Evolutionary conservation across 2,888 invertebrate genomes (phyloP), one percentile per base, ranked within the genome.

Genomic region (Pyrocoelia pectoralis): DNA sequence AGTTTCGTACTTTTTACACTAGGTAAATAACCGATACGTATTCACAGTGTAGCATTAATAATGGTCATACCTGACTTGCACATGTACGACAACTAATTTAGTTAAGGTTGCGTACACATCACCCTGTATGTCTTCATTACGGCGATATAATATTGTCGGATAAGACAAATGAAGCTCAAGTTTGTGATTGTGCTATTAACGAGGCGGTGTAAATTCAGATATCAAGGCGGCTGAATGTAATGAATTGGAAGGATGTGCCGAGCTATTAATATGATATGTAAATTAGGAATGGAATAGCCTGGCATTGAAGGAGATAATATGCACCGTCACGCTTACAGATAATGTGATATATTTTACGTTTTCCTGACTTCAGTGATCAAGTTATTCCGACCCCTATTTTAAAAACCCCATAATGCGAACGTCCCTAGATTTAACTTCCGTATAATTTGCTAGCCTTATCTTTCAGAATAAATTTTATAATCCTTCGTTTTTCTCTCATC

Each of bases 231-330:
- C 51, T 52, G 29, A 33, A 41, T 29, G 58, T 58, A 58, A 58
- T 58, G 58, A 58, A 58, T 58, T 58, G 58, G 58, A 58, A 58
- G 58, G 58, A 58, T 58, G 58, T 58, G 58, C 58, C 58, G 52
- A 58, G 58, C 58, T 58, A 58, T 58, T 58, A 58, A 58, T 58
- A 58, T 58, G 58, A 58, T 58, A 58, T 58, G 58, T 58, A 58
- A 58, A 58, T 58, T 58, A 58, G 58, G 29, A 58, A 52, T 52
- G 51, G 58, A 58, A 58, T 58, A 19, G 58, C 52, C 58, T 58
- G 51, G 43, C 58, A 52, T 46, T 58, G 52, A 58, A 51, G 40
- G 58, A 58, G 58, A 58, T 58, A 58, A 58, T 58, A 58, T 58
- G 51, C 58, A 52, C 52, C 58, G 58, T 58, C 58, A 58, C 58